Percentiles rank a stretch among this genome's conserved stretches.
These are phyloP conservation scores for Prosopocoilus inquinatus DNA, from an alignment of 2,888 invertebrate species.

Conservation along the genomic window DNA sequence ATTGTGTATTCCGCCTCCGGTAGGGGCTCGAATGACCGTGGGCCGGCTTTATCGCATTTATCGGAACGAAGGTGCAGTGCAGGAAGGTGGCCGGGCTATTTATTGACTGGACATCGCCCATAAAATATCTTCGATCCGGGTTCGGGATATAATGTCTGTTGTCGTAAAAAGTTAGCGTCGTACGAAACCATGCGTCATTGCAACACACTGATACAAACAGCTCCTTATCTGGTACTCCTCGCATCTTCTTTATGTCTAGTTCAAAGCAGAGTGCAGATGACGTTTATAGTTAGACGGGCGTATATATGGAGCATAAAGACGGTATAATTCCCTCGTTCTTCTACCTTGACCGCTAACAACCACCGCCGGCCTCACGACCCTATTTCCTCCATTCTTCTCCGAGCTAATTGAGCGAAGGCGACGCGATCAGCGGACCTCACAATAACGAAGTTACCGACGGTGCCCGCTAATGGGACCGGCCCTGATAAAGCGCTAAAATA, in stretches of 20 bases:
- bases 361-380: constrained; percentile 12
- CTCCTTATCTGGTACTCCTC: constrained; percentile 26
- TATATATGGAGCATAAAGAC: constrained; percentile 30
- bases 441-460: constrained; percentile 12
- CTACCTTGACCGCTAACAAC: constrained; percentile 28
- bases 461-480: constrained; percentile 30
- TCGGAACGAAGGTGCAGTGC: constrained; percentile 34
- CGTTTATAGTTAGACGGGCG: constrained; percentile 31
- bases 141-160: constrained; percentile 38
- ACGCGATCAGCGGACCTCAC: constrained; percentile 38
- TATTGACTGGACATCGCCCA: constrained; percentile 54
- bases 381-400: constrained; percentile 52
- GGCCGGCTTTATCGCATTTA: constrained; percentile 39
- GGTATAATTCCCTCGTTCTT: constrained; percentile 29
- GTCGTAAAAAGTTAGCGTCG: constrained; percentile 50
- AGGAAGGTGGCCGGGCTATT: constrained; percentile 48
- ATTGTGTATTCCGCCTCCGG: constrained; percentile 48
- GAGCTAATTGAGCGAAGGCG: constrained; percentile 61
- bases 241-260: constrained; percentile 14
- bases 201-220: constrained; percentile 46
- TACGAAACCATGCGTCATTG: constrained; percentile 45
- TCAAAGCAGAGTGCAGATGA: constrained; percentile 24
- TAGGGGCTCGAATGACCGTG: constrained; percentile 35
- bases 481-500: constrained; percentile 38
- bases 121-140: constrained; percentile 52